Base-by-base conservation (phyloP, 2,888 invertebrate species). In the Gastrophysa polygoni region DNA sequence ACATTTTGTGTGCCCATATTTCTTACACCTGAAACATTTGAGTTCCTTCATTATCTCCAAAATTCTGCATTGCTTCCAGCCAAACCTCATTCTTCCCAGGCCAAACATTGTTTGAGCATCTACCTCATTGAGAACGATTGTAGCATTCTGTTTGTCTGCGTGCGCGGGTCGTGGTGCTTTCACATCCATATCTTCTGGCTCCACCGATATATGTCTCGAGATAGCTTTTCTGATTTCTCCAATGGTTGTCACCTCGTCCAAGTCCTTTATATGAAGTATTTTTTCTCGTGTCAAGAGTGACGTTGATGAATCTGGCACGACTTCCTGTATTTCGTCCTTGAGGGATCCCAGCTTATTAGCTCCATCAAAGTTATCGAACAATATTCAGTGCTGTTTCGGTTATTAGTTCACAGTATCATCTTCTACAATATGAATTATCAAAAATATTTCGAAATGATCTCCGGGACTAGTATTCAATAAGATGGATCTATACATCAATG, bases 51-150 rank as follows among this genome's bases (percentile, higher is more conserved):
- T 47, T 16, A 7, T 55, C 21, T 68, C 67, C 5, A 47, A 14
- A 2, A 72, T 18, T 44, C 64, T 44, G 56, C 64, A 64, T 16
- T 28, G 38, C 1, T n/a, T 29, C 63, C 59, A 52, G 10, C 64
- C 64, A 11, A 68, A 56, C 29, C 49, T 47, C 2, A 68, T 56
- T 38, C 28, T 38, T 11, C 56, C 38, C 10, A 48, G 20, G 11
- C n/a, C 10, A 11, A 61, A n/a, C 1, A 61, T 52, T 38, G 58
- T 59, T n/a, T 24, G 48, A 7, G 57, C 66, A 2, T 52, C 56
- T 16, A 24, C 11, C 29, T 61, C 59, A 1, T 46, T 11, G 17
- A 63, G 34, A 8, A 65, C 34, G 6, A 71, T 24, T 0, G 17
- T 49, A n/a, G 20, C 50, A 5, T 49, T 49, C 20, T 49, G 57